Conservation (phyloP, 2,113 vertebrate genomes). For the Rhynchopsitta pachyrhyncha region DNA sequence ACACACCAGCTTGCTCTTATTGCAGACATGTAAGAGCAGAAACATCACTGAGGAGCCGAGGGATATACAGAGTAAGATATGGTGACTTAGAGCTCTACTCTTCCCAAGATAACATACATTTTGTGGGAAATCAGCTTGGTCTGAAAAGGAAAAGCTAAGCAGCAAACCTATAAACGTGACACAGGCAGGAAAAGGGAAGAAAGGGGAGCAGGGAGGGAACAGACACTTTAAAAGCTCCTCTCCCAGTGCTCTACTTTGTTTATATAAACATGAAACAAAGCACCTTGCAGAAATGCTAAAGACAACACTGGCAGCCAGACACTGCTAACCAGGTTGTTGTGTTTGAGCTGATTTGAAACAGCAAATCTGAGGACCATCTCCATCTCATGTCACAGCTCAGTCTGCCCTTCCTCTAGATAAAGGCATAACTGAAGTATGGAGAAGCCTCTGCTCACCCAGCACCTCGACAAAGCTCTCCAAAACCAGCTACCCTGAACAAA, state of each 20-base stretch:
- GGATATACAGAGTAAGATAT: background rate
- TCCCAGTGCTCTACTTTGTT: background rate
- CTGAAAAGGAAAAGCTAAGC: background rate
- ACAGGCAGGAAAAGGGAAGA: background rate
- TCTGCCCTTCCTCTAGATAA: background rate
- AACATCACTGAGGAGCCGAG: background rate
- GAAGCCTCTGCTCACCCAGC: background rate
- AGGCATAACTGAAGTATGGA: background rate
- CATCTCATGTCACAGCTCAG: accelerated
- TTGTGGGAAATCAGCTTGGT: background rate
- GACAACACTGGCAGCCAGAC: background rate
- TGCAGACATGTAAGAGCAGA: background rate
- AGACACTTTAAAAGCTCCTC: slow-evolving; percentile 33
- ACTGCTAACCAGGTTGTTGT: background rate
- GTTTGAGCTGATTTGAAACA: background rate
- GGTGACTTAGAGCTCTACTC: background rate
- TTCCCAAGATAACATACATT: background rate
- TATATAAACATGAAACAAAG: background rate
- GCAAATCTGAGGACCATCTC: background rate
- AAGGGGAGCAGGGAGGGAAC: background rate
- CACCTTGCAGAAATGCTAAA: background rate
- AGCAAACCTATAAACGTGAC: background rate
- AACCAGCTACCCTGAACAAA: accelerated
- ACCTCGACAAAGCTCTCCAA: background rate
- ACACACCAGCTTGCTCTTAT: background rate